These are phyloP conservation scores for Phrynocephalus forsythii DNA, from an alignment of 2,797 vertebrate genomes.

Conservation along the genomic window DNA sequence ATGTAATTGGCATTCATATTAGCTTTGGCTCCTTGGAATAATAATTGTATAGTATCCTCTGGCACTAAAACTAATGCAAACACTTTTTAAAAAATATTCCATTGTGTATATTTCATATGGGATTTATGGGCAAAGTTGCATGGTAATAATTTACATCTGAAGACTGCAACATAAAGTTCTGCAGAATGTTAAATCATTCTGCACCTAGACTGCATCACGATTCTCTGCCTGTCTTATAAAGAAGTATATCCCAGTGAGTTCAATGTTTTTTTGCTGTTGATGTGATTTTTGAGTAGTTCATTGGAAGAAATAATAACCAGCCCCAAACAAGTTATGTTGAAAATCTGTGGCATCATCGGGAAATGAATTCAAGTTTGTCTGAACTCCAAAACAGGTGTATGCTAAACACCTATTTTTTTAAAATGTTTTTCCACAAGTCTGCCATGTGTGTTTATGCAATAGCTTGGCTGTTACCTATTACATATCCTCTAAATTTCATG, in stretches of 20 bases:
- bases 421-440: background rate
- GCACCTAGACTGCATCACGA: background rate
- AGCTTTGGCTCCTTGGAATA: slow-evolving; percentile 33
- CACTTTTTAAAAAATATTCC: background rate
- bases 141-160: background rate
- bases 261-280: background rate
- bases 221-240: background rate
- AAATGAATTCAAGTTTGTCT: background rate
- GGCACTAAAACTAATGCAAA: slow-evolving; percentile 1
- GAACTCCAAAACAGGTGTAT: background rate
- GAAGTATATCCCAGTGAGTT: slow-evolving; percentile 1
- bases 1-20: slow-evolving; percentile 1
- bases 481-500: background rate
- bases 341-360: background rate
- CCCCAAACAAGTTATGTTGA: background rate
- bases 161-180: background rate
- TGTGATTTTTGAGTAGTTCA: background rate
- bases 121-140: slow-evolving; percentile 1
- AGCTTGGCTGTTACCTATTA: background rate
- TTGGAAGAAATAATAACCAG: background rate
- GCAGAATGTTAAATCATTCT: background rate
- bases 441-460: background rate
- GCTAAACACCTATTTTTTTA: background rate
- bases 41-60: slow-evolving; percentile 7
- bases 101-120: background rate